Conservation (phyloP, 1,140 invertebrate species). For the Helicoverpa armigera region DNA sequence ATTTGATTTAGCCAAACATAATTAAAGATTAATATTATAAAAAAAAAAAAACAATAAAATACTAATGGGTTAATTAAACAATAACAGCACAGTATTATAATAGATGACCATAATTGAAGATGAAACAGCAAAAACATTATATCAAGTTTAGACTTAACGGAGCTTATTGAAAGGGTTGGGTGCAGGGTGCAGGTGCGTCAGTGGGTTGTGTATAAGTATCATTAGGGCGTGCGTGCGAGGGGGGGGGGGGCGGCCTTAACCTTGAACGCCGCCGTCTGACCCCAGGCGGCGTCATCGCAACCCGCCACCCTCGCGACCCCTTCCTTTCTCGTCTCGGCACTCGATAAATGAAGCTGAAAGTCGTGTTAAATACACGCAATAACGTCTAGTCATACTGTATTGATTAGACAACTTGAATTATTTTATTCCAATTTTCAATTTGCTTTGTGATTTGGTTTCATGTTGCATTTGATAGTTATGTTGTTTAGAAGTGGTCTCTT, state of each 20-base stretch:
- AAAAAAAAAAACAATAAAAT: too few relatives aligned
- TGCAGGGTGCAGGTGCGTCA: conserved; percentile 41
- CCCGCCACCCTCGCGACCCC: conserved; percentile 49
- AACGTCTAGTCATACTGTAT: conserved; percentile 50
- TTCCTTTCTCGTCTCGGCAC: conserved; percentile 63
- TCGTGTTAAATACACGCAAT: conserved; percentile 68
- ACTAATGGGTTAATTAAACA: too few relatives aligned
- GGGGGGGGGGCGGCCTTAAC: conserved; percentile 73
- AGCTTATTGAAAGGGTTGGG: neutral
- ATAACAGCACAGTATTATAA: too few relatives aligned
- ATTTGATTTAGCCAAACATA: neutral
- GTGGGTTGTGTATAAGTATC: conserved; percentile 39
- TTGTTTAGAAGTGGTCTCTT: too few relatives aligned
- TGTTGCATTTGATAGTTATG: neutral
- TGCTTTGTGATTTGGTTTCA: neutral
- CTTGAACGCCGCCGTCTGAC: conserved; percentile 82
- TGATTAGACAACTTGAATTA: conserved; percentile 35
- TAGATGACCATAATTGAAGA: neutral
- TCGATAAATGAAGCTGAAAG: conserved; percentile 71
- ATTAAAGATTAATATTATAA: too few relatives aligned
- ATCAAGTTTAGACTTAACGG: neutral
- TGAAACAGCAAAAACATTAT: neutral
- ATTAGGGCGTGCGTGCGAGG: conserved; percentile 52
- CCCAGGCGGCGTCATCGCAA: conserved; percentile 56
- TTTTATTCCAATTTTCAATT: neutral